A percentile compares a stretch with the other conserved stretches of the same genome.
Evolutionary conservation across 2,113 vertebrate genomes (phyloP).

Genomic region (Arvicanthis niloticus): DNA sequence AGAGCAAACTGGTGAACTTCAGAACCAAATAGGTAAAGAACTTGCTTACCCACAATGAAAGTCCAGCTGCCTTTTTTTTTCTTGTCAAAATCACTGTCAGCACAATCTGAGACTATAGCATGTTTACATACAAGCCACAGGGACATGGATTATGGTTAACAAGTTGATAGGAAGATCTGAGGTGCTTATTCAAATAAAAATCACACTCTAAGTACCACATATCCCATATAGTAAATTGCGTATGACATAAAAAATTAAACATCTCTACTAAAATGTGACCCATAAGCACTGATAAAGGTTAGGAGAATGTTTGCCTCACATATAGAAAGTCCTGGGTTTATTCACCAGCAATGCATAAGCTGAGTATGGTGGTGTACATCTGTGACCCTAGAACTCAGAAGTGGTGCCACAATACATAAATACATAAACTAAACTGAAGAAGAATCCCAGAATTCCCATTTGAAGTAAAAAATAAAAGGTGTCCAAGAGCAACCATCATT

Average conservation of each 20-base stretch:
- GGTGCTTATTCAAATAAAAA: not conserved
- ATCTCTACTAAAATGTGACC: not conserved
- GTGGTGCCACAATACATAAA: not conserved
- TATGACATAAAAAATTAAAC: conserved; percentile 11
- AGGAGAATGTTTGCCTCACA: not conserved
- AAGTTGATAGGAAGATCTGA: not conserved
- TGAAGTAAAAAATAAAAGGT: not conserved
- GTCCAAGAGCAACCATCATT: not conserved
- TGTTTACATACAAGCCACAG: not conserved
- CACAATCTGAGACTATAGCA: not conserved
- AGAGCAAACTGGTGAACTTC: not conserved
- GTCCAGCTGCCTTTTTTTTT: not conserved
- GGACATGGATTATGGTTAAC: not conserved
- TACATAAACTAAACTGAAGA: not conserved
- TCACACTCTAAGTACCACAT: not conserved
- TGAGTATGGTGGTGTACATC: not conserved
- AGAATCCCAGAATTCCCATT: not conserved
- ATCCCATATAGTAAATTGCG: not conserved
- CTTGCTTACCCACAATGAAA: not conserved
- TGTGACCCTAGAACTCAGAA: not conserved
- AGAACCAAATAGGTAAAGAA: not conserved
- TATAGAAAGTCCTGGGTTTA: not conserved
- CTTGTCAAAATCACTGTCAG: not conserved
- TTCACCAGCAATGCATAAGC: not conserved
- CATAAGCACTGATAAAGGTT: not conserved